Base-by-base conservation (phyloP, 2,113 vertebrate genomes). In the Calyptommatus sinebrachiatus region DNA sequence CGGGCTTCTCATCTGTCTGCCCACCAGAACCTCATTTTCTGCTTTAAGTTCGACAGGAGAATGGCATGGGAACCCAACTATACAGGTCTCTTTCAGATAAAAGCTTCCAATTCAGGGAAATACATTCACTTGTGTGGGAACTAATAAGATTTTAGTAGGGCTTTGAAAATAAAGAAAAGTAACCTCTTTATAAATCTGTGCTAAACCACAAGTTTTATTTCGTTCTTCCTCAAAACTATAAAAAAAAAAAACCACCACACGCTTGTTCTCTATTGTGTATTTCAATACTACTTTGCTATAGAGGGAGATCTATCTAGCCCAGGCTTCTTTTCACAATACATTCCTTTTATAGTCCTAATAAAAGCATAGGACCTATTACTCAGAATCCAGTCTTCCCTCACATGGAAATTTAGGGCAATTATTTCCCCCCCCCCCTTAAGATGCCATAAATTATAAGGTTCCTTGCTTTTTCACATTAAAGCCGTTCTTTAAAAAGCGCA, bases 391-490 rank as follows among this genome's bases (percentile, higher is more conserved):
- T 24, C 35, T 62, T 81, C 45, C 53, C 46, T 46, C 73, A 61
- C n/a, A 62, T 70, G n/a, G n/a, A 76, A 81, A 75, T 26, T 61
- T 7, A 75, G 20, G 53, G 72, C 79, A 81, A 70, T 81, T 81
- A 31, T 61, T 57, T 68, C 46, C 29, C 69, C 29, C 72, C 69
- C 31, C 24, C 62, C 29, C 72, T 75, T 63, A 46, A 22, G n/a
- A 76, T 61, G 20, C 53, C 29, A 70, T 20, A 68, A 81, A 76
- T 81, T 76, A 76, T 53, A 81, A 81, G 73, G 79, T 70, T 70
- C 72, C 61, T 81, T 70, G 50, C 35, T 61, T 76, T 81, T 70
- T 29, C 53, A 26, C 31, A 81, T 75, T 70, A 75, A 76, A 61
- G 66, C 50, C 31, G 35, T 62, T 76, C 66, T 66, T 60, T 81